Base-by-base conservation (phyloP, 2,113 vertebrate genomes). In the Megatriorchis doriae region DNA sequence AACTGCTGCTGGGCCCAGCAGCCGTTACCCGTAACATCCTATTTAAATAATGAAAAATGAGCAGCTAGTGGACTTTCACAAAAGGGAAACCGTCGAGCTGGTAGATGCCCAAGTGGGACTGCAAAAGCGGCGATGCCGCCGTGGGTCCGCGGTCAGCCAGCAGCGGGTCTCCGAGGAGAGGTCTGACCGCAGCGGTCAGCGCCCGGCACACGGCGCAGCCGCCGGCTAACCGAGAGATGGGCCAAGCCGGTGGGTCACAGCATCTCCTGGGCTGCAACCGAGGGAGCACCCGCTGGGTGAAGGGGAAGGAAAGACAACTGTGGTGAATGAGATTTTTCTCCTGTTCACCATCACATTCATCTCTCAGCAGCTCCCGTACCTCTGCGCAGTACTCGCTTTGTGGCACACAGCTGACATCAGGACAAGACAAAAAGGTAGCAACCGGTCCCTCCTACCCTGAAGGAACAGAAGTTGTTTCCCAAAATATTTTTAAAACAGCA, bases 11-110 rank as follows among this genome's bases (percentile, higher is more conserved):
- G 96, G 84, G 97, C 96, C 95, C 96, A 93, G 96, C 94, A 94
- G 96, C 93, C 31, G 47, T 74, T 97, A 98, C 98, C 98, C 96
- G 97, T 98, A 98, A 98, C 91, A 87, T 90, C 96, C 96, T 91
- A 93, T 4, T 82, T 90, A 90, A 94, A 97, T 73, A 96, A 78
- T 63, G 95, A 65, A 27, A 73, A 77, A 67, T 31, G 71, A 59
- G 89, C 96, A 93, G 94, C 93, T 23, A 36, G 52, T 23, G 82
- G 93, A 72, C 88, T 90, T 40, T 9, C 1, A 43, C 62, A 26
- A 58, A 22, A 59, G 67, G 58, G 78, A 61, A 63, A 79, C 7
- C 4, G 2, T 25, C 8, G 16, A 25, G 91, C 88, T 74, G 94
- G 77, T 71, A 72, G 92, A 29, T 78, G 32, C 89, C 65, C 94